Conservation (phyloP, 2,888 invertebrate genomes). For the Spatulosminthurus flaviceps region DNA sequence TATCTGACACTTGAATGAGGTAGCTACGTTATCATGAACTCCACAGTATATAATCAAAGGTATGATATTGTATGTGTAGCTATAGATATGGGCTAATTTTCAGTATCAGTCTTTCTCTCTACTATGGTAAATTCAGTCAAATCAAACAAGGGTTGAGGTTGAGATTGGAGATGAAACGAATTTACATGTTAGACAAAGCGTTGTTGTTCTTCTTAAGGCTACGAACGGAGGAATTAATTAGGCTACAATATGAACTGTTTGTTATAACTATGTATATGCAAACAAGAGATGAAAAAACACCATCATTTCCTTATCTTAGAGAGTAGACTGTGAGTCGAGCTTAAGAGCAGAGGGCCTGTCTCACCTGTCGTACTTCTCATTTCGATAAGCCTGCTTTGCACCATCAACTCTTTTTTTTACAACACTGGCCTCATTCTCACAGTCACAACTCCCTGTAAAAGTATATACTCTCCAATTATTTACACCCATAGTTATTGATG, state of each 20-base stretch:
- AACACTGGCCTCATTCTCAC: constrained; percentile 41
- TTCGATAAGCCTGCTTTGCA: constrained; percentile 24
- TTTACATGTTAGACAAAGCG: background rate
- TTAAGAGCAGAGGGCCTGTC: constrained; percentile 4
- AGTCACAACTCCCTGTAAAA: background rate
- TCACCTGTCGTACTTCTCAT: constrained; percentile 43
- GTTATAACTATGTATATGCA: no score
- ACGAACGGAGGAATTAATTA: constrained; percentile 1
- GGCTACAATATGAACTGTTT: constrained; percentile 7
- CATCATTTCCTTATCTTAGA: constrained; percentile 35
- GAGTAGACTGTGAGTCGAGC: background rate
- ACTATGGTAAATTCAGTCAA: no score
- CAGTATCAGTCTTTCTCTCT: no score
- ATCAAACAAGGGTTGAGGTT: no score
- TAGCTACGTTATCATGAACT: no score
- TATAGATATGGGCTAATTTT: no score
- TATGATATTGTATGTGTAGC: no score
- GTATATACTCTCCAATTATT: background rate
- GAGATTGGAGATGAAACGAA: no score
- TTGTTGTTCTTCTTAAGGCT: background rate
- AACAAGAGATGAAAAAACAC: background rate
- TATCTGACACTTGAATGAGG: background rate
- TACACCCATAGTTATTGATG: background rate
- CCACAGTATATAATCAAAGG: no score
- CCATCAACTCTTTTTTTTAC: background rate